phyloP scores from a whole-genome alignment of 2,888 invertebrate species.

The Pyrgus malvae region DNA sequence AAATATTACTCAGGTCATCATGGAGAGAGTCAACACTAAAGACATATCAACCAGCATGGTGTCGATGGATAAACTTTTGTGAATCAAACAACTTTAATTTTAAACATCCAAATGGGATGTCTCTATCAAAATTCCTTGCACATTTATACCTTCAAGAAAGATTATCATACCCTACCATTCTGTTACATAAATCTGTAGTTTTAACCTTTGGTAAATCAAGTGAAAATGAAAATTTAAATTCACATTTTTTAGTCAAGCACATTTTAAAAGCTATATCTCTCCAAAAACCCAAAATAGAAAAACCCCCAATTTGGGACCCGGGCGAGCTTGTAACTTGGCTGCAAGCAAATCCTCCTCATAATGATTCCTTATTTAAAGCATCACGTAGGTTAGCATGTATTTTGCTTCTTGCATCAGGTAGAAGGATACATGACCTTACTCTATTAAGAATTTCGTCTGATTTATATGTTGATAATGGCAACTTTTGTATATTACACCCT shows the following conservation, averaged over 20 bases:
- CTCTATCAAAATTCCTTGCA: conserved; percentile 31
- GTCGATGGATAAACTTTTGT: conserved; percentile 24
- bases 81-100: conserved; percentile 8
- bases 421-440: conserved; percentile 22
- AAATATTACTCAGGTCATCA: conserved; percentile 16
- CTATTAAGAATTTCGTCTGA: conserved; percentile 5
- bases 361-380: conserved; percentile 7
- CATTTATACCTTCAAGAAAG: conserved; percentile 26
- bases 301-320: conserved; percentile 29
- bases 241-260: conserved; percentile 27
- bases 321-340: conserved; percentile 3
- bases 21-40: conserved; percentile 28
- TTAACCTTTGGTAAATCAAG: conserved; percentile 15
- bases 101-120: conserved; percentile 15
- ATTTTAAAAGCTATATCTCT: conserved; percentile 27
- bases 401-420: conserved; percentile 7
- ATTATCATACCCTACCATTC: conserved; percentile 25
- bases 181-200: conserved; percentile 29
- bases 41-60: conserved; percentile 31
- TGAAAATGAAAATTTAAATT: conserved; percentile 14
- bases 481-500: conserved; percentile 15
- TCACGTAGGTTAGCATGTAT: conserved; percentile 11
- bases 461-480: neutral
- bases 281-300: neutral
- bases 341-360: neutral